Percentiles rank a stretch among this genome's conserved stretches.
phyloP scores from a whole-genome alignment of 2,113 vertebrate genomes.

The Mus musculus region GRCm39 chr9:102012501-102013000 shows the following conservation, averaged over 20 bases:
- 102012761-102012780: background rate
- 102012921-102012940: background rate
- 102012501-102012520: background rate
- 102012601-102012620: constrained; percentile 31
- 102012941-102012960: background rate
- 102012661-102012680: constrained; percentile 47
- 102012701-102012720: constrained; percentile 14
- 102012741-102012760: background rate
- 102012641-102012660: constrained; percentile 9
- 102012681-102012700: background rate
- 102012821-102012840: background rate
- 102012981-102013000: background rate
- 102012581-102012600: constrained; percentile 13
- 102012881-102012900: background rate
- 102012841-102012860: background rate
- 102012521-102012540: background rate
- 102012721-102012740: background rate
- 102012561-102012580: constrained; percentile 22
- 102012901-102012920: background rate
- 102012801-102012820: background rate
- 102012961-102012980: background rate
- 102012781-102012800: background rate
- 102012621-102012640: constrained; percentile 33
- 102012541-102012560: background rate
- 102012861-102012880: background rate